phyloP scores from a whole-genome alignment of 2,113 vertebrate genomes.

The Amphilophus citrinellus region DNA sequence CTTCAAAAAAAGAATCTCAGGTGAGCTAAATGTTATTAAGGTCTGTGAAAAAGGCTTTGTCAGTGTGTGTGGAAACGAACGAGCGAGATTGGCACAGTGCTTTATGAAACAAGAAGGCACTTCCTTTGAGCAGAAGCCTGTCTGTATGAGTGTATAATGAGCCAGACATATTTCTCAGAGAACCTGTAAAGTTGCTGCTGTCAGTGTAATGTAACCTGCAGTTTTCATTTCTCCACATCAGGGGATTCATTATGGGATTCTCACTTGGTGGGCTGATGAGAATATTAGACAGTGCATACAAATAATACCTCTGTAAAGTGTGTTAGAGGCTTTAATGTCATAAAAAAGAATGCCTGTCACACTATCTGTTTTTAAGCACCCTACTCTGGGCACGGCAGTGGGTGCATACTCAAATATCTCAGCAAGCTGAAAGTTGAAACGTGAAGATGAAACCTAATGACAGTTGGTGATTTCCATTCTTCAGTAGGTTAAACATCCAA shows the following conservation, averaged over 20 bases:
- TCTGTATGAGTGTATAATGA: background rate
- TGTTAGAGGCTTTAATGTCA: background rate
- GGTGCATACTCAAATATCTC: background rate
- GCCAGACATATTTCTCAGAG: conserved; percentile 16
- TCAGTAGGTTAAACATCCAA: background rate
- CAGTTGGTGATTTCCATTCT: background rate
- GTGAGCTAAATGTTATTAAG: conserved; percentile 49
- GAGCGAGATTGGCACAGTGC: background rate
- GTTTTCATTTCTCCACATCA: conserved; percentile 30
- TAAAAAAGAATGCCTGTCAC: background rate
- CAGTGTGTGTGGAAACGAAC: conserved; percentile 7
- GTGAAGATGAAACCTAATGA: background rate
- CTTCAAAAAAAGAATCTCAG: conserved; percentile 36
- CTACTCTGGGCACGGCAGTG: background rate
- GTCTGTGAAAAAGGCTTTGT: background rate
- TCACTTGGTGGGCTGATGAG: background rate
- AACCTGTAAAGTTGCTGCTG: background rate
- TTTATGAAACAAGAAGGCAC: conserved; percentile 12
- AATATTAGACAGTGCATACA: conserved; percentile 12
- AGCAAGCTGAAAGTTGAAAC: background rate
- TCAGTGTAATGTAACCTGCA: conserved; percentile 22
- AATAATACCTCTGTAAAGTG: background rate
- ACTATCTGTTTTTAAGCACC: background rate
- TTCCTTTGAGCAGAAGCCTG: conserved; percentile 9
- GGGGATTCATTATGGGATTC: conserved; percentile 28